Evolutionary conservation across 2,888 invertebrate species (phyloP).

Genomic region (Philonicus albiceps): DNA sequence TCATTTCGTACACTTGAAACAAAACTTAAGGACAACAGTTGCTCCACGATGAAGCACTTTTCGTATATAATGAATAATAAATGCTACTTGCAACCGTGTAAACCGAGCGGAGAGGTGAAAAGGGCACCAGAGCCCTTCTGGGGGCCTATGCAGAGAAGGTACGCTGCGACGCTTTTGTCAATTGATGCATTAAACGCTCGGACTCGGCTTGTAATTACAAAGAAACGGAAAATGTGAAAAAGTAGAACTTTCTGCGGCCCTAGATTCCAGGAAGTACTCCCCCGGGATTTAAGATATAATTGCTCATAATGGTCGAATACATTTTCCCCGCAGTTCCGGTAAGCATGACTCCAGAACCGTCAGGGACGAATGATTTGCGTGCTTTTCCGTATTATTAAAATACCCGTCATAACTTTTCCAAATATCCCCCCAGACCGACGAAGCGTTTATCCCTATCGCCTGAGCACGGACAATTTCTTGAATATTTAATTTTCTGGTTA

Average conservation of each 20-base stretch:
- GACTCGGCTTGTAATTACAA: neutral
- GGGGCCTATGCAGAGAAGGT: neutral
- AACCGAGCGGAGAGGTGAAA: neutral
- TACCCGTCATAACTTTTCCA: neutral
- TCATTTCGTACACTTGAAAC: neutral
- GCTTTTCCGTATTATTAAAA: neutral
- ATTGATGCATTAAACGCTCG: neutral
- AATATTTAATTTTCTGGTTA: neutral
- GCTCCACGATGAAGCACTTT: constrained; percentile 1
- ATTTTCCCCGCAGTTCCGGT: neutral
- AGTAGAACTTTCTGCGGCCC: neutral
- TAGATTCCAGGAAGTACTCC: neutral
- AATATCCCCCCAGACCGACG: neutral
- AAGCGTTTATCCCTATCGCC: neutral
- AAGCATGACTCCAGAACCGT: neutral
- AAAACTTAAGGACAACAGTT: constrained; percentile 8
- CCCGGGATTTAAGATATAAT: neutral
- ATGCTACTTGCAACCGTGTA: neutral
- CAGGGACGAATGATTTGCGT: neutral
- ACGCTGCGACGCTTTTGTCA: neutral
- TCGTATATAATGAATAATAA: constrained; percentile 20
- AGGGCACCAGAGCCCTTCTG: neutral
- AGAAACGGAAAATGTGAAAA: neutral
- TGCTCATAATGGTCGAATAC: neutral
- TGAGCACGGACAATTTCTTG: neutral